Evolutionary conservation across 53 echinoderm and acorn worm species (phyloP).

Genomic region (Paelopatides confundens): DNA sequence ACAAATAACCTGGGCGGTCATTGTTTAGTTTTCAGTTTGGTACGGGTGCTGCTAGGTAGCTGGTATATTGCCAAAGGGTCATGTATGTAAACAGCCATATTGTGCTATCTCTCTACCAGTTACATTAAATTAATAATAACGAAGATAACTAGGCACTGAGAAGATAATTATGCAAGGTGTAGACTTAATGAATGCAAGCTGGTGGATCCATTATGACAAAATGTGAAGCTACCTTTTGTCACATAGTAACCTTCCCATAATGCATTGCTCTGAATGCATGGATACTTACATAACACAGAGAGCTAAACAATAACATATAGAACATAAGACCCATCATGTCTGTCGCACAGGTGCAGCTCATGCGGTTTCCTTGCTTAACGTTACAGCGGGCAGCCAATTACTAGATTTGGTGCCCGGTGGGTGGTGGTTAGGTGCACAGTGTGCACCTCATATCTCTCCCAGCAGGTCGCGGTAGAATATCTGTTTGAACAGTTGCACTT

Average conservation of each 20-base stretch:
- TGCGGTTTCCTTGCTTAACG: constrained; percentile 10
- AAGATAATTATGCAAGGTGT: no score
- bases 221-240: neutral
- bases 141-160: no score
- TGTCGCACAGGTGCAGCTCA: constrained; percentile 37
- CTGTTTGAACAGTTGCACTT: constrained; percentile 56
- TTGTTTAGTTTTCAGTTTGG: no score
- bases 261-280: neutral
- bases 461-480: constrained; percentile 4
- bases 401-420: constrained; percentile 1
- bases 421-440: constrained; percentile 14
- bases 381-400: constrained; percentile 49
- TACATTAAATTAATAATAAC: no score
- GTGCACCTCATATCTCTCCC: constrained; percentile 3
- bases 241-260: neutral
- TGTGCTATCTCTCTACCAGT: no score
- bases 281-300: neutral
- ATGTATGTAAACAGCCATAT: no score
- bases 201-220: neutral
- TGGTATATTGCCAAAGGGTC: no score
- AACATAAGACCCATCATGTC: neutral
- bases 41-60: no score
- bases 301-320: neutral
- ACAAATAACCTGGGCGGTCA: no score
- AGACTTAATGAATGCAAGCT: neutral